Evolutionary conservation across 2,797 vertebrate species (phyloP).

Genomic region (Enteromius anoplus): DNA sequence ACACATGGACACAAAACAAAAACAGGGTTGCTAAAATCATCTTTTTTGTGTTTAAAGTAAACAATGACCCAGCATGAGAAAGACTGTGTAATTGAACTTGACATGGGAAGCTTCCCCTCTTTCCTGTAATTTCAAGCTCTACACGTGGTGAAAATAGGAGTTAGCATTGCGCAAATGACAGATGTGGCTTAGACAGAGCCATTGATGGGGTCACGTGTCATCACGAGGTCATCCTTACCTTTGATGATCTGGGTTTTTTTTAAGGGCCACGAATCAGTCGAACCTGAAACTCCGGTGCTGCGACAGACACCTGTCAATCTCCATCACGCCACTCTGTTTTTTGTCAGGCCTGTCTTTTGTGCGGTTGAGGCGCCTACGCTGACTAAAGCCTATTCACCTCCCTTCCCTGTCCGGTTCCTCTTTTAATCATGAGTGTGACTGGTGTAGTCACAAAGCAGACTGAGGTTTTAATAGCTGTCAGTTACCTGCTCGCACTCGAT

Average conservation of each 20-base stretch:
- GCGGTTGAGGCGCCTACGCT: not conserved
- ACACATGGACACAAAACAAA: constrained; percentile 1
- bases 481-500: constrained; percentile 79
- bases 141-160: constrained; percentile 72
- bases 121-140: constrained; percentile 80
- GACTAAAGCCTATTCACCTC: not conserved
- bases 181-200: constrained; percentile 72
- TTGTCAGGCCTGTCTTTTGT: not conserved
- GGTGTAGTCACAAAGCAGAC: constrained; percentile 58
- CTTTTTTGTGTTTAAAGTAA: constrained; percentile 25
- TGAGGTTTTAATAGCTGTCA: constrained; percentile 75
- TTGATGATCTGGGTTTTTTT: constrained; percentile 58
- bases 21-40: constrained; percentile 19
- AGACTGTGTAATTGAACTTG: constrained; percentile 40
- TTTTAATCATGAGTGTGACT: constrained; percentile 41
- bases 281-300: constrained; percentile 13
- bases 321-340: not conserved
- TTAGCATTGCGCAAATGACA: constrained; percentile 70
- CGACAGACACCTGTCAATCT: constrained; percentile 35
- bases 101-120: constrained; percentile 64
- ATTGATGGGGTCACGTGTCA: constrained; percentile 77
- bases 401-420: constrained; percentile 10
- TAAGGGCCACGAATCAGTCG: not conserved
- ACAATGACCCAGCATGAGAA: constrained; percentile 23
- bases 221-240: constrained; percentile 73